These are phyloP conservation scores for Planiliza haematocheilus DNA, from an alignment of 2,113 vertebrate genomes.

Conservation along the genomic window DNA sequence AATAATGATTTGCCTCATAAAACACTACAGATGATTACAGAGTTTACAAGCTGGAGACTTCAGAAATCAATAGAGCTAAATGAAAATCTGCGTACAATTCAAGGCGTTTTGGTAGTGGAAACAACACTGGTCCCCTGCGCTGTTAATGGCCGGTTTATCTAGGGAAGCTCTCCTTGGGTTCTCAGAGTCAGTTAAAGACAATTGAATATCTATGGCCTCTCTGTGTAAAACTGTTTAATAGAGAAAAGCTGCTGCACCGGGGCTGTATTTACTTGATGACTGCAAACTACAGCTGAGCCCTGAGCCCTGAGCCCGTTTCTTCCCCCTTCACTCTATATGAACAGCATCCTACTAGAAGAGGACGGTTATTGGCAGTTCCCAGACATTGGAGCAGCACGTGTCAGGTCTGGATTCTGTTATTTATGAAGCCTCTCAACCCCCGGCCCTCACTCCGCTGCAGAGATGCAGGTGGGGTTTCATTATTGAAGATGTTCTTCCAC, in stretches of 20 bases:
- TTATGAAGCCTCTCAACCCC: slow-evolving; percentile 74
- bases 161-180: neutral
- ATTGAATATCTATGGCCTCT: slow-evolving; percentile 32
- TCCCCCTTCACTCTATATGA: slow-evolving; percentile 43
- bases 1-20: slow-evolving; percentile 30
- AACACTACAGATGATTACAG: neutral
- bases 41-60: neutral
- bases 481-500: slow-evolving; percentile 79
- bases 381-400: slow-evolving; percentile 71
- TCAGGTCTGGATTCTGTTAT: slow-evolving; percentile 76
- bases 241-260: slow-evolving; percentile 40
- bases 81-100: neutral
- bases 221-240: slow-evolving; percentile 49
- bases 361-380: slow-evolving; percentile 74
- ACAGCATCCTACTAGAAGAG: slow-evolving; percentile 71
- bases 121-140: neutral
- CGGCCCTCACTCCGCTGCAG: slow-evolving; percentile 65
- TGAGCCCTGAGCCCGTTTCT: slow-evolving; percentile 34
- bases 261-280: slow-evolving; percentile 60
- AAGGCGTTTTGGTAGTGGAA: slow-evolving; percentile 6
- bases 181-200: slow-evolving; percentile 27
- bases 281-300: slow-evolving; percentile 52
- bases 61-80: slow-evolving; percentile 6
- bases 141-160: slow-evolving; percentile 23
- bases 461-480: slow-evolving; percentile 79